phyloP scores from a whole-genome alignment of 2,113 vertebrate species.

The Callipepla squamata region DNA sequence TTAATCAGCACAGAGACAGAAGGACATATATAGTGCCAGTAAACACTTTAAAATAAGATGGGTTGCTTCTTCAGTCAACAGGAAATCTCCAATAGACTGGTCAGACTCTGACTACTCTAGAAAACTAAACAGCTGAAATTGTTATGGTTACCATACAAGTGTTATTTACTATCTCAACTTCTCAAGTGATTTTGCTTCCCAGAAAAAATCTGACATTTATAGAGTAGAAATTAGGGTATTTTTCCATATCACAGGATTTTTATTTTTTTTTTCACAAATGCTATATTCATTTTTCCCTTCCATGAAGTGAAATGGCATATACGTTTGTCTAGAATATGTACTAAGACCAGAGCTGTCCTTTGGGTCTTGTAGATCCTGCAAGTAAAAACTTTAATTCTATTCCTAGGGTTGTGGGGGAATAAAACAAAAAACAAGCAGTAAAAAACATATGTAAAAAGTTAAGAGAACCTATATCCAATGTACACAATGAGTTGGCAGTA shows the following conservation, averaged over 20 bases:
- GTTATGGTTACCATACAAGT: background rate
- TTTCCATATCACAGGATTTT: background rate
- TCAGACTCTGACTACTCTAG: background rate
- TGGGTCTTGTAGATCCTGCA: background rate
- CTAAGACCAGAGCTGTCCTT: conserved; percentile 35
- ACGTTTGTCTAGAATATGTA: conserved; percentile 1
- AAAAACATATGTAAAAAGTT: background rate
- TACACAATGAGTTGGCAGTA: background rate
- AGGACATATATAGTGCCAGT: background rate
- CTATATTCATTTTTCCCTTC: background rate
- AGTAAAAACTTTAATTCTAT: background rate
- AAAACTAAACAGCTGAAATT: background rate
- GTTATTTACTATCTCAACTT: background rate
- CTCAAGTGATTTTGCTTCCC: background rate
- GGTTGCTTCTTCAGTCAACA: background rate
- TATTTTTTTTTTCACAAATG: background rate
- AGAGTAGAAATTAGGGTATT: background rate
- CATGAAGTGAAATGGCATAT: background rate
- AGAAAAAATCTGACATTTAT: background rate
- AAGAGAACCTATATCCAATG: background rate
- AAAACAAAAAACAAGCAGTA: background rate
- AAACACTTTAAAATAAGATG: background rate
- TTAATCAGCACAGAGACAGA: background rate
- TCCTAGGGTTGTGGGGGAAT: background rate
- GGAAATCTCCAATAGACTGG: background rate